These are phyloP conservation scores for Microctenopoma stevenorrisi DNA, from an alignment of 2,797 vertebrate genomes.

Conservation along the genomic window DNA sequence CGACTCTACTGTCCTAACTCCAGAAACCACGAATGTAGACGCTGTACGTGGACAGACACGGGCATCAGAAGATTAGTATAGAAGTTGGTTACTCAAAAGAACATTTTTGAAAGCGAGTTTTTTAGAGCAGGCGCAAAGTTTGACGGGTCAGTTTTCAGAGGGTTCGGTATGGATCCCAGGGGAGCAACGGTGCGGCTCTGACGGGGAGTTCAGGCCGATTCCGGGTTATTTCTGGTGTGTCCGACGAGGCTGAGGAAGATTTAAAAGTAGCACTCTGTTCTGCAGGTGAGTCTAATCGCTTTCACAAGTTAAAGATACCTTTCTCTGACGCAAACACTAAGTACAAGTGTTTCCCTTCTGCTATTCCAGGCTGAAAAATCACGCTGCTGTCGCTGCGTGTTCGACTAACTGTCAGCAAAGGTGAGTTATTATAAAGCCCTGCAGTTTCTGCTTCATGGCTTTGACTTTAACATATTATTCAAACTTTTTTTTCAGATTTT, in stretches of 20 bases:
- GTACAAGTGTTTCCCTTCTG: neutral
- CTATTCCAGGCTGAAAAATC: slow-evolving; percentile 21
- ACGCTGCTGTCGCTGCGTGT: slow-evolving; percentile 2
- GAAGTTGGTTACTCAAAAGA: slow-evolving; percentile 3
- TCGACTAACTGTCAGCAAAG: slow-evolving; percentile 13
- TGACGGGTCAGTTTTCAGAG: slow-evolving; percentile 30
- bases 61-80: rapidly evolving
- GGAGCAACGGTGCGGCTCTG: slow-evolving; percentile 63
- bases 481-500: neutral
- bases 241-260: slow-evolving; percentile 10
- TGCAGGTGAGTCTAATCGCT: slow-evolving; percentile 45
- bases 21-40: slow-evolving; percentile 1
- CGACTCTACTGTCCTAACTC: neutral
- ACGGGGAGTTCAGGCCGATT: slow-evolving; percentile 72
- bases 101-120: slow-evolving; percentile 47
- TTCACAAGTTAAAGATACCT: neutral
- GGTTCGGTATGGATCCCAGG: slow-evolving; percentile 80
- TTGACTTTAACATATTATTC: neutral
- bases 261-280: slow-evolving; percentile 5
- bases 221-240: slow-evolving; percentile 38
- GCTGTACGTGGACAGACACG: neutral
- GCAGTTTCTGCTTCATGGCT: neutral
- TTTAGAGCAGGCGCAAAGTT: slow-evolving; percentile 30
- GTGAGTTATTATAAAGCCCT: slow-evolving; percentile 18
- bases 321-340: neutral